phyloP scores from a whole-genome alignment of 2,888 invertebrate species.

The Cheilosia soror region DNA sequence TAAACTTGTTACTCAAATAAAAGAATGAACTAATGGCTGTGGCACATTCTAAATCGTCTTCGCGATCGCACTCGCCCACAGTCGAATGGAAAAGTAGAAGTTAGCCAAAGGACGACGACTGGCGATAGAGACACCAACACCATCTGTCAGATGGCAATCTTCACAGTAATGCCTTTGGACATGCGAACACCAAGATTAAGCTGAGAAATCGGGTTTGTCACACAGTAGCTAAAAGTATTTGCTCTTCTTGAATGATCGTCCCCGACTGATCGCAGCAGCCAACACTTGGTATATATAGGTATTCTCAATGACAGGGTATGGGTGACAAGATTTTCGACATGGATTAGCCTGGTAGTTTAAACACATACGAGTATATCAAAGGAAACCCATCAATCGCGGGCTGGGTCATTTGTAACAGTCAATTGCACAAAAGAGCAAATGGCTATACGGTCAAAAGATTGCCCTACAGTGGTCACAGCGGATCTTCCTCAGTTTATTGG shows the following conservation, averaged over 20 bases:
- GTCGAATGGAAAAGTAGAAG: conserved; percentile 40
- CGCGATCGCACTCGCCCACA: conserved; percentile 48
- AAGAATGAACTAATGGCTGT: conserved; percentile 25
- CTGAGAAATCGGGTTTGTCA: conserved; percentile 54
- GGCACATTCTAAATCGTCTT: conserved; percentile 48
- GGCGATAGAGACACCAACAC: conserved; percentile 61
- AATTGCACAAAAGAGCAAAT: conserved; percentile 55
- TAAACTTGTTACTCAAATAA: conserved; percentile 20
- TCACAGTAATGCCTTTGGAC: conserved; percentile 43
- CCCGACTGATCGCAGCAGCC: conserved; percentile 17
- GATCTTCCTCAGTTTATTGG: conserved; percentile 35
- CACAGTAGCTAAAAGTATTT: conserved; percentile 34
- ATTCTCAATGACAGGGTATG: conserved; percentile 44
- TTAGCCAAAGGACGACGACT: conserved; percentile 39
- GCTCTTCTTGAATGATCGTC: conserved; percentile 57
- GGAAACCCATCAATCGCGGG: conserved; percentile 45
- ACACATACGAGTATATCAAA: conserved; percentile 26
- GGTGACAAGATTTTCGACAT: conserved; percentile 64
- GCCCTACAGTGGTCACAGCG: conserved; percentile 53
- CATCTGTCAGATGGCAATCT: conserved; percentile 69
- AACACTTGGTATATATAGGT: conserved; percentile 3
- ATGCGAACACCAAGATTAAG: conserved; percentile 54
- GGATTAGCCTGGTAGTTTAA: conserved; percentile 58
- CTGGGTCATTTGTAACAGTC: conserved; percentile 63
- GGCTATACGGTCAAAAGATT: conserved; percentile 27